A percentile compares a stretch with the other conserved stretches of the same genome.
These are phyloP conservation scores for Drosophila ercepeae DNA, from an alignment of 1,140 invertebrate genomes.

Conservation along the genomic window DNA sequence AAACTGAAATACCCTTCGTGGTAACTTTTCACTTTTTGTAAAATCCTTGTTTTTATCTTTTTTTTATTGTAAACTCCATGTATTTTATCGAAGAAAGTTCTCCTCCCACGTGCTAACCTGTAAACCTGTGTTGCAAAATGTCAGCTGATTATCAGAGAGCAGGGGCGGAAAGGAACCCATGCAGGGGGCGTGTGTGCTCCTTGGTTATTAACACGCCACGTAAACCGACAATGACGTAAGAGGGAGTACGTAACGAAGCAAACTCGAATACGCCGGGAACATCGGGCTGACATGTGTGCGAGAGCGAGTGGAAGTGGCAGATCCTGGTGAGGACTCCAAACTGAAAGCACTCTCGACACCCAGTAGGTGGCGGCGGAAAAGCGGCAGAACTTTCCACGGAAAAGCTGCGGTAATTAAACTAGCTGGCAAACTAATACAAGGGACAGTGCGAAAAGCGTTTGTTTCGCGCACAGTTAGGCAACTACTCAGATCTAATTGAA, in stretches of 20 bases:
- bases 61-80: too few species aligned
- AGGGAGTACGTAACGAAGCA: conserved; percentile 45
- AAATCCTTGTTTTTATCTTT: too few species aligned
- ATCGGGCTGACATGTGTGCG: conserved; percentile 3
- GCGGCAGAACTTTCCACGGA: conserved; percentile 17
- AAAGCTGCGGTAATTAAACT: conserved; percentile 33
- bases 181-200: conserved; percentile 15
- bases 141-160: conserved; percentile 20
- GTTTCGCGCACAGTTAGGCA: conserved; percentile 7
- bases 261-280: conserved; percentile 7
- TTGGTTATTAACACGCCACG: conserved; percentile 55
- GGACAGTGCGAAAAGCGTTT: conserved; percentile 9
- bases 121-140: conserved; percentile 37
- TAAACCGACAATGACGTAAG: conserved; percentile 50
- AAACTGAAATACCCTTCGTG: neutral
- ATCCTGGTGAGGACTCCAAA: conserved; percentile 7
- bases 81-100: neutral
- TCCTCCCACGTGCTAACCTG: neutral
- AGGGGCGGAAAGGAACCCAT: neutral
- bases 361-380: conserved; percentile 28
- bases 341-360: conserved; percentile 30
- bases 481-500: conserved; percentile 26
- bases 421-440: conserved; percentile 37
- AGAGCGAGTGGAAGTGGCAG: conserved; percentile 25
- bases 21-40: too few species aligned